These are phyloP conservation scores for Urosaurus nigricauda DNA, from an alignment of 2,797 vertebrate species.

Conservation along the genomic window DNA sequence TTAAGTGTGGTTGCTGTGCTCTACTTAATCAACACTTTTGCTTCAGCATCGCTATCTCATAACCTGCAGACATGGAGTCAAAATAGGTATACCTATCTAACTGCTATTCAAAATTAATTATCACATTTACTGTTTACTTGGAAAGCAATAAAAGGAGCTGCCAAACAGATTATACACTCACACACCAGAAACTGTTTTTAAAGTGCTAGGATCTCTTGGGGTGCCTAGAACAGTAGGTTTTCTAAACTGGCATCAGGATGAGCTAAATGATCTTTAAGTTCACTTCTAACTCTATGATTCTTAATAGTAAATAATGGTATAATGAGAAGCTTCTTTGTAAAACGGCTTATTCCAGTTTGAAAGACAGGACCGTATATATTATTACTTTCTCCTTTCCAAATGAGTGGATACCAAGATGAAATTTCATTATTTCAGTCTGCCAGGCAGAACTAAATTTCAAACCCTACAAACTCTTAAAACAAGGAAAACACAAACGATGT, in stretches of 20 bases:
- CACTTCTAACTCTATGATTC: neutral
- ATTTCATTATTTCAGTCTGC: neutral
- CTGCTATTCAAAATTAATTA: slow-evolving; percentile 45
- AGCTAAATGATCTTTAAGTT: neutral
- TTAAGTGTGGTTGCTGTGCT: neutral
- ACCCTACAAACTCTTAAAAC: neutral
- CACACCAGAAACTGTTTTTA: slow-evolving; percentile 20
- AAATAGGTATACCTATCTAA: slow-evolving; percentile 43
- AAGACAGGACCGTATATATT: neutral
- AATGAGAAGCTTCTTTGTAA: neutral
- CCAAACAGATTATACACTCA: slow-evolving; percentile 4
- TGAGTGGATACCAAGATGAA: neutral
- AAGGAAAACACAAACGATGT: neutral
- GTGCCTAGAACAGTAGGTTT: neutral
- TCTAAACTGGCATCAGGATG: neutral
- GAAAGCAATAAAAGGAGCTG: slow-evolving; percentile 18
- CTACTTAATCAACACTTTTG: slow-evolving; percentile 43
- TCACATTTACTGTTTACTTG: slow-evolving; percentile 38
- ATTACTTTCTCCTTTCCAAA: neutral
- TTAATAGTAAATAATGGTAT: neutral
- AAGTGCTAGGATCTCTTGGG: slow-evolving; percentile 20
- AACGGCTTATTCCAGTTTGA: neutral
- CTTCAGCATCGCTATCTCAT: slow-evolving; percentile 38
- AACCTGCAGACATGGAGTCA: slow-evolving; percentile 37
- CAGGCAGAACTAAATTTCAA: neutral